Percentiles rank a stretch among this genome's conserved stretches.
Conservation (phyloP, 2,888 invertebrate genomes). For the Strigamia crassipes region DNA sequence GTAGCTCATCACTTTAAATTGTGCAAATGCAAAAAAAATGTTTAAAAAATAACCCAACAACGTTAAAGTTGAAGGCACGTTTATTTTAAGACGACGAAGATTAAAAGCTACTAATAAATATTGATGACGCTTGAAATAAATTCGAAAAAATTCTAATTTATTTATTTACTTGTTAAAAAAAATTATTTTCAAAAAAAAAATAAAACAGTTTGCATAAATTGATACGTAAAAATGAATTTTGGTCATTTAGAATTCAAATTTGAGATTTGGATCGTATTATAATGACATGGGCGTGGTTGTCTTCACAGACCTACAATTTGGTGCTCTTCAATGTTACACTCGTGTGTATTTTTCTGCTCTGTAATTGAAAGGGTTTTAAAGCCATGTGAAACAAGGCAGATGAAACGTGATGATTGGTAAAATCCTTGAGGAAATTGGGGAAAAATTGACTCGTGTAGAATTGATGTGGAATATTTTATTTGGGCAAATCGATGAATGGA, state of each 20-base stretch:
- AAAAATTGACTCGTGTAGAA: neutral
- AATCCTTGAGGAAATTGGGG: neutral
- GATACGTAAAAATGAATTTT: neutral
- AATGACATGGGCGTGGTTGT: neutral
- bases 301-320: conserved; percentile 18
- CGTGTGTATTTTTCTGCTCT: neutral
- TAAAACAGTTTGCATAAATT: neutral
- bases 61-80: neutral
- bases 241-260: conserved; percentile 7
- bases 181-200: too few relatives aligned
- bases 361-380: conserved; percentile 14
- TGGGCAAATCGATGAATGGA: neutral
- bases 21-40: neutral
- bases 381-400: neutral
- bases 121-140: neutral
- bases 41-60: neutral
- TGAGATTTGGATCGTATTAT: neutral
- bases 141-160: too few relatives aligned
- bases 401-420: conserved; percentile 19
- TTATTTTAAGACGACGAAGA: neutral
- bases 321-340: conserved; percentile 2
- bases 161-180: too few relatives aligned
- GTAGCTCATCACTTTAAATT: conserved; percentile 18
- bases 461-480: conserved; percentile 4
- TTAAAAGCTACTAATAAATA: neutral